Conservation (phyloP, 2,797 vertebrate genomes). For the Spheniscus humboldti region DNA sequence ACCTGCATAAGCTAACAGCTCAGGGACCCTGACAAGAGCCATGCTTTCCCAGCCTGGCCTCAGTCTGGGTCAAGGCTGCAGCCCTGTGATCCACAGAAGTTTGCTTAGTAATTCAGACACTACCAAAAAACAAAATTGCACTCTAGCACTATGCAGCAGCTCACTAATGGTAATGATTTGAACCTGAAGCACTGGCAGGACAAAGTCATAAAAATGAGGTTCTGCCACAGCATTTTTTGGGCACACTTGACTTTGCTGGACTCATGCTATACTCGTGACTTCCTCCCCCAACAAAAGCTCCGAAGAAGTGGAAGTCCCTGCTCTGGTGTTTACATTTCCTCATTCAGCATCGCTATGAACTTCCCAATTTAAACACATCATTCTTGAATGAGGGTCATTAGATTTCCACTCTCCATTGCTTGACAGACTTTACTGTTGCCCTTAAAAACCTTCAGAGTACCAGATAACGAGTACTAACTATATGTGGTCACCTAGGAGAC, state of each 20-base stretch:
- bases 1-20: neutral
- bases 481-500: conserved; percentile 32
- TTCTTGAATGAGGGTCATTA: neutral
- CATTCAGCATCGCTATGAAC: neutral
- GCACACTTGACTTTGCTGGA: neutral
- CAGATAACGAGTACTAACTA: conserved; percentile 23
- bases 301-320: neutral
- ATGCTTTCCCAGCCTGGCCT: neutral
- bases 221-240: neutral
- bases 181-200: neutral
- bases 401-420: neutral
- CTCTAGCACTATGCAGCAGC: neutral
- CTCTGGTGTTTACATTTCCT: neutral
- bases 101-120: neutral
- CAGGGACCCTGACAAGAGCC: neutral
- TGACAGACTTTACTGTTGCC: neutral
- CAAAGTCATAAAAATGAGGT: neutral
- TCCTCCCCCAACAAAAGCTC: neutral
- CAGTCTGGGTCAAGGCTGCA: neutral
- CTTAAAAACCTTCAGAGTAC: conserved; percentile 36
- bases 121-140: neutral
- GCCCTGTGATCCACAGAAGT: neutral
- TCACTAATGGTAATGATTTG: neutral
- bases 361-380: neutral
- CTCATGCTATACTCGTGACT: neutral